Evolutionary conservation across 2,797 vertebrate species (phyloP), one percentile per base, ranked within the genome.

Genomic region (Octomys mimax): DNA sequence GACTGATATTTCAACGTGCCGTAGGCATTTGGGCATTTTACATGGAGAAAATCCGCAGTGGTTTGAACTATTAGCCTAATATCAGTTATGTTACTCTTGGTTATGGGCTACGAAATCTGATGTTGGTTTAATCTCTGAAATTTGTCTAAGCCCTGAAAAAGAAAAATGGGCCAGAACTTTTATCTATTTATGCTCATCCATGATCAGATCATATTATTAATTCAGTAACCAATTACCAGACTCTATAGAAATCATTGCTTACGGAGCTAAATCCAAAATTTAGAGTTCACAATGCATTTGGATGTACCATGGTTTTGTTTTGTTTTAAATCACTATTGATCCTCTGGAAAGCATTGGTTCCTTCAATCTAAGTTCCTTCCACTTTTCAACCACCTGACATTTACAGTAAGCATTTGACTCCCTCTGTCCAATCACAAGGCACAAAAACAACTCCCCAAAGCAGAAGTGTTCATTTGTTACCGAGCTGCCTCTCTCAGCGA

Each of bases 91-190:
- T 14, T 84, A 28, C 62, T 24, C 14, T 93, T 80, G 71, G 22
- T 89, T 93, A 93, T 81, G 66, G 49, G 26, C 42, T 95, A 36
- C 86, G 62, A 95, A 87, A 87, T 95, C 88, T 87, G 73, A 81
- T 62, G 31, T 82, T 75, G n/a, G 39, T 87, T 96, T 6, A 84
- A 59, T 24, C 33, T 93, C 62, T 97, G 54, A 87, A 89, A 92
- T 75, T 87, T 92, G n/a, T 93, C 66, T 83, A 96, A 95, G 57
- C 31, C 36, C 64, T 54, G 46, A 71, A 90, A 92, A 96, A 86
- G 70, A 86, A 89, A 92, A 95, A 46, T 57, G 79, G 92, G 39
- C 36, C 61, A 42, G 70, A n/a, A 57, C 61, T 89, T 96, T 93
- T 71, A 70, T 91, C 46, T 95, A 49, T 82, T 57, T 94, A 57